Evolutionary conservation across 2,113 vertebrate genomes (phyloP).

Genomic region (Rhynchomys soricoides): DNA sequence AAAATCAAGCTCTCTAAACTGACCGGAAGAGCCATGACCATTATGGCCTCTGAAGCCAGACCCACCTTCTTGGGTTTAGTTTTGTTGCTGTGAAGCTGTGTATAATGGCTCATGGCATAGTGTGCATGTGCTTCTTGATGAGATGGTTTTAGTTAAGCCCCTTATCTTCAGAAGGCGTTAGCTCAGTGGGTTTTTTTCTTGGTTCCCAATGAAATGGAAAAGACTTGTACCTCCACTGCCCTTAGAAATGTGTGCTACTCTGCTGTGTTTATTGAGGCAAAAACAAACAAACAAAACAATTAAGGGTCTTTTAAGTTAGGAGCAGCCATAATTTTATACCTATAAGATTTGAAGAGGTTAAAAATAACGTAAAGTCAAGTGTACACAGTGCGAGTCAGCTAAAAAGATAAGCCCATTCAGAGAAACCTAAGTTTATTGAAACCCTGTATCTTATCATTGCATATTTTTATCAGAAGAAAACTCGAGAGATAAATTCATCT

Average conservation of each 20-base stretch:
- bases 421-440: slow-evolving; percentile 57
- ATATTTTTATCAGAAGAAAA: slow-evolving; percentile 64
- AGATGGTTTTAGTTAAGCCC: slow-evolving; percentile 47
- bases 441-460: slow-evolving; percentile 57
- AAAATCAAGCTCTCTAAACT: slow-evolving; percentile 41
- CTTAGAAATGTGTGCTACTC: slow-evolving; percentile 20
- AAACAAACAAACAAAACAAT: background rate
- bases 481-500: slow-evolving; percentile 49
- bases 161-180: slow-evolving; percentile 42
- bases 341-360: slow-evolving; percentile 57
- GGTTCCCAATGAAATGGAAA: slow-evolving; percentile 51
- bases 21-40: slow-evolving; percentile 37
- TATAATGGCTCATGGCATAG: background rate
- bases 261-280: slow-evolving; percentile 4
- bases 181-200: slow-evolving; percentile 47
- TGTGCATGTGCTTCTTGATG: background rate
- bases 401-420: slow-evolving; percentile 42
- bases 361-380: slow-evolving; percentile 58
- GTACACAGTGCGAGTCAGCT: slow-evolving; percentile 32
- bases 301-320: slow-evolving; percentile 27
- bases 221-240: background rate
- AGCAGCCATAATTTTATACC: background rate
- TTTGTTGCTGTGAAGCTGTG: background rate
- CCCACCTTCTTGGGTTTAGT: background rate
- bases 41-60: background rate